Percentiles rank a stretch among this genome's conserved stretches.
phyloP scores from a whole-genome alignment of 2,797 vertebrate species.

The Xyrichtys novacula region DNA sequence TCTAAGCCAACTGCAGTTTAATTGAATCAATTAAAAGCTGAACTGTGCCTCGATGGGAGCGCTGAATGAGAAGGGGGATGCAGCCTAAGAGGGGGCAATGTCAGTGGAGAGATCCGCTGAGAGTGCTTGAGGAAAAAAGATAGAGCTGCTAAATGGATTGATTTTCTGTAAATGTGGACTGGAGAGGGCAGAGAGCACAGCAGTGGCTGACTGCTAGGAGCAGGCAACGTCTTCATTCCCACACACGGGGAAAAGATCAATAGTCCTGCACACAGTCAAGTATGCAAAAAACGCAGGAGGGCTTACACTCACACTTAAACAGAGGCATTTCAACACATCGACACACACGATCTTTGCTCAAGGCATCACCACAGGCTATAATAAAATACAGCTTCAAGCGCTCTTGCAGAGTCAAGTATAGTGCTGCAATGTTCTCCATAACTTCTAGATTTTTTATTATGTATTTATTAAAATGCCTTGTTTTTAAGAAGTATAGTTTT shows the following conservation, averaged over 20 bases:
- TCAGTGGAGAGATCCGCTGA: conserved; percentile 66
- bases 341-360: conserved; percentile 40
- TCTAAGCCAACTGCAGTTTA: conserved; percentile 59
- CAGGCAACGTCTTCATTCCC: conserved; percentile 69
- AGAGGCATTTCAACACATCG: conserved; percentile 33
- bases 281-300: conserved; percentile 43
- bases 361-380: conserved; percentile 42
- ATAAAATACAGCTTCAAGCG: conserved; percentile 46
- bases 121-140: conserved; percentile 73
- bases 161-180: conserved; percentile 85
- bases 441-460: conserved; percentile 11
- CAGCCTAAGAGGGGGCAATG: conserved; percentile 56
- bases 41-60: conserved; percentile 46
- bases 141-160: conserved; percentile 84
- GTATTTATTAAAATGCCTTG: background rate
- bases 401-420: conserved; percentile 21
- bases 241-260: conserved; percentile 68
- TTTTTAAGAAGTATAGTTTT: conserved; percentile 6
- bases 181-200: conserved; percentile 78
- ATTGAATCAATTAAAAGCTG: conserved; percentile 75
- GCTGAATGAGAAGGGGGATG: conserved; percentile 52
- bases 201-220: conserved; percentile 71
- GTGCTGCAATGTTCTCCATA: conserved; percentile 14
- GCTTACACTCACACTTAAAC: conserved; percentile 30
- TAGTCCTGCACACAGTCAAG: conserved; percentile 50